Evolutionary conservation across 2,797 vertebrate genomes (phyloP), one percentile per base, ranked within the genome.

Genomic region (Gymnothorax reevesii): DNA sequence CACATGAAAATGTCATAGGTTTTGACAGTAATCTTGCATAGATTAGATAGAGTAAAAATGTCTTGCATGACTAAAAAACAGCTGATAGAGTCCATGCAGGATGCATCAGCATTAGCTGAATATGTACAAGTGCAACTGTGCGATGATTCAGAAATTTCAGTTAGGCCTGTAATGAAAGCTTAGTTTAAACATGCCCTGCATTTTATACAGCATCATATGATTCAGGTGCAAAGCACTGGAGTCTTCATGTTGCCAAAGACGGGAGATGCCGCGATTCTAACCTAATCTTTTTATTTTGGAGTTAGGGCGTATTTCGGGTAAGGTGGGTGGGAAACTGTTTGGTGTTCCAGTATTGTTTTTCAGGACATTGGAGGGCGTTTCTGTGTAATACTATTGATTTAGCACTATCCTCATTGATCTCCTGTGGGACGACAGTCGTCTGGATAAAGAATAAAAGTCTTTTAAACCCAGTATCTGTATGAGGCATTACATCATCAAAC

Each of bases 351-450:
- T 77, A 79, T 83, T 90, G 89, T 89, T 92, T 88, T 49, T 87
- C 89, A 82, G 57, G 89, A 91, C 93, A 92, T 87, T 85, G 88
- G 93, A 87, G 85, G 91, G 92, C 89, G 93, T 92, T 92, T 92
- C 86, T 89, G 91, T 92, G 88, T 91, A 93, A 91, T 89, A 86
- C 84, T 92, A 92, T 94, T 92, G 92, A 93, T 94, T 92, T 92
- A 87, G 86, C 87, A 90, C 89, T 91, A 90, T 79, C 85, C 87
- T 86, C 88, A 93, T 92, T 92, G 89, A 93, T 92, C 92, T 90
- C 86, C 84, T 75, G 88, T 64, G 88, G 90, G 90, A 92, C 84
- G 88, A 86, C 66, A 79, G 87, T 89, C 88, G 87, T 91, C 88
- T 91, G 91, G 91, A 94, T 93, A 92, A 91, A 88, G 89, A 93